Conservation (phyloP, 2,113 vertebrate species). For the Gallinago jamesoni region DNA sequence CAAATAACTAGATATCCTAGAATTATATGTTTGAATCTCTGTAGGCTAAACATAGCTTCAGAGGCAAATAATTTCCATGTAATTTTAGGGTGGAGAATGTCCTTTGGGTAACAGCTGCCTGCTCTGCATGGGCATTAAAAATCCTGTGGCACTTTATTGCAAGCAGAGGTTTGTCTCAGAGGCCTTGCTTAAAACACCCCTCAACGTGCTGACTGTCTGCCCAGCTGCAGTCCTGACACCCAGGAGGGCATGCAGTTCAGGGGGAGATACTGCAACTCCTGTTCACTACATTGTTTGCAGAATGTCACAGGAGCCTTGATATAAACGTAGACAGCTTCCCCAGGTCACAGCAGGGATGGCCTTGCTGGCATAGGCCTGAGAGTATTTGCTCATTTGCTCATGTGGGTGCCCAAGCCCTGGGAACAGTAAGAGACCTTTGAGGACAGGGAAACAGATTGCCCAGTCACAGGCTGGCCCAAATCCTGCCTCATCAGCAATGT, state of each 20-base stretch:
- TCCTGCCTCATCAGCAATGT: not conserved
- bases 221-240: not conserved
- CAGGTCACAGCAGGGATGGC: not conserved
- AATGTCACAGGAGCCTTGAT: not conserved
- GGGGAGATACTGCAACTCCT: constrained; percentile 14
- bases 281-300: not conserved
- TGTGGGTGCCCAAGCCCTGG: not conserved
- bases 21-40: constrained; percentile 68
- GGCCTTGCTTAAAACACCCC: constrained; percentile 38
- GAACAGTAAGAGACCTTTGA: not conserved
- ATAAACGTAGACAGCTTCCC: not conserved
- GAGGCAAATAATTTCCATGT: constrained; percentile 70
- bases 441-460: not conserved
- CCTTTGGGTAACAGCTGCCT: constrained; percentile 61
- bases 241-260: not conserved
- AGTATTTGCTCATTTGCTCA: not conserved
- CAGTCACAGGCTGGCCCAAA: not conserved
- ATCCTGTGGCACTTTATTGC: constrained; percentile 60
- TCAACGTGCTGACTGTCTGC: constrained; percentile 3
- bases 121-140: constrained; percentile 58
- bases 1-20: constrained; percentile 68
- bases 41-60: constrained; percentile 70
- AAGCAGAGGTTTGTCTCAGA: constrained; percentile 63
- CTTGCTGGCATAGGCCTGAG: not conserved
- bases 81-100: constrained; percentile 67